These are phyloP conservation scores for Melanostigma gelatinosum DNA, from an alignment of 2,113 vertebrate species.

Conservation along the genomic window DNA sequence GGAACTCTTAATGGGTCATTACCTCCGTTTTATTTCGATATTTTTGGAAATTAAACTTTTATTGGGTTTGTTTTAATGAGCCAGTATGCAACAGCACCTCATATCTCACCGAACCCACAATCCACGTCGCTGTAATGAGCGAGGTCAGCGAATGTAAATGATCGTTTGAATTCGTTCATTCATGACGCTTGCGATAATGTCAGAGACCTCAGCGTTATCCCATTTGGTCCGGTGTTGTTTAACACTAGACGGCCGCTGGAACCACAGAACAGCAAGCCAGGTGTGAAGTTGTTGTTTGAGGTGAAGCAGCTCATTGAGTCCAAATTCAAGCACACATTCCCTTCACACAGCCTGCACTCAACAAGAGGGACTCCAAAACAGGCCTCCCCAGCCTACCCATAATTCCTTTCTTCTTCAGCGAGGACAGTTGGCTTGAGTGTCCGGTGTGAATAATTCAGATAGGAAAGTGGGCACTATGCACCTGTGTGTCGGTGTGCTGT, in stretches of 20 bases:
- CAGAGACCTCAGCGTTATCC: conserved; percentile 18
- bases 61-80: conserved; percentile 14
- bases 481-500: conserved; percentile 43
- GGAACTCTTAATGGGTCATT: not conserved
- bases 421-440: conserved; percentile 58
- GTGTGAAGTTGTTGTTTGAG: conserved; percentile 39
- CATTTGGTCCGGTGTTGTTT: not conserved
- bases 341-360: conserved; percentile 15
- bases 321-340: conserved; percentile 19
- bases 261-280: conserved; percentile 15
- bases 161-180: conserved; percentile 13
- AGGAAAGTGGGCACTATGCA: conserved; percentile 79
- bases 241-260: conserved; percentile 36
- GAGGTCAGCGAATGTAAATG: not conserved
- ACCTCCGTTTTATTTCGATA: not conserved
- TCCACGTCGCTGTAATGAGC: not conserved
- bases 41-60: not conserved
- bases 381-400: not conserved
- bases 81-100: not conserved
- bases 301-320: not conserved
- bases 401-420: conserved; percentile 25
- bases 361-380: not conserved
- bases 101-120: conserved; percentile 17
- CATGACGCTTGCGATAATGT: conserved; percentile 1
- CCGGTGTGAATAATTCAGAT: conserved; percentile 80